Conservation (phyloP, 2,113 vertebrate genomes). For the Acanthochromis polyacanthus region DNA sequence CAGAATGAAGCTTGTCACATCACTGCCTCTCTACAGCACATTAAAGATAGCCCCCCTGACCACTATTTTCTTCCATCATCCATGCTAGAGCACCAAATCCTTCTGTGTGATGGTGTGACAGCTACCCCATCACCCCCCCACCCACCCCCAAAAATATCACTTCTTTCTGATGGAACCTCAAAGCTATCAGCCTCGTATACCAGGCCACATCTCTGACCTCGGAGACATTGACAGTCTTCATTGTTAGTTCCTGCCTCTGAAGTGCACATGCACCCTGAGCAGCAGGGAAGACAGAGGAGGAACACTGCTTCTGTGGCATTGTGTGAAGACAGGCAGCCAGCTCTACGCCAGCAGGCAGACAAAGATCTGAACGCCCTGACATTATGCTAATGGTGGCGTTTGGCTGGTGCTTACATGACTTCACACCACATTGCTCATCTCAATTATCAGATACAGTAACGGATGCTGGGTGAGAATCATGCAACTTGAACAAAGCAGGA, state of each 20-base stretch:
- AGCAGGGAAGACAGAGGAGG: slow-evolving; percentile 24
- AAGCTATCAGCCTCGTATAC: slow-evolving; percentile 38
- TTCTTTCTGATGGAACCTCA: slow-evolving; percentile 54
- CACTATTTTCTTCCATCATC: slow-evolving; percentile 80
- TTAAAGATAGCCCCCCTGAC: slow-evolving; percentile 73
- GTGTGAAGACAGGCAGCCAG: slow-evolving; percentile 50
- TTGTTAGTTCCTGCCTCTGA: slow-evolving; percentile 29
- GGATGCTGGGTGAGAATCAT: slow-evolving; percentile 48
- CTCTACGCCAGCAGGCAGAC: slow-evolving; percentile 60
- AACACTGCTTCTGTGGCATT: slow-evolving; percentile 17
- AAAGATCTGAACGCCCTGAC: slow-evolving; percentile 63
- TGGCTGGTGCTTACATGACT: slow-evolving; percentile 73
- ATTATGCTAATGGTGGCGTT: slow-evolving; percentile 74
- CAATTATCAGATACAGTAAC: slow-evolving; percentile 75
- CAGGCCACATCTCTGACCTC: slow-evolving; percentile 60
- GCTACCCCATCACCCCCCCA: slow-evolving; percentile 37
- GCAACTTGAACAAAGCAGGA: slow-evolving; percentile 68
- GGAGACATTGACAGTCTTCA: slow-evolving; percentile 37
- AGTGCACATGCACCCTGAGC: slow-evolving; percentile 21
- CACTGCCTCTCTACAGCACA: slow-evolving; percentile 62
- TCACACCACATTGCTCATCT: slow-evolving; percentile 73
- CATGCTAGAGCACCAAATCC: slow-evolving; percentile 54
- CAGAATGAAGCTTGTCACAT: slow-evolving; percentile 71
- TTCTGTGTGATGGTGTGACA: slow-evolving; percentile 68
- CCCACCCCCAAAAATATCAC: slow-evolving; percentile 39